Base-by-base conservation (phyloP, 2,113 vertebrate species). In the Zeus faber region DNA sequence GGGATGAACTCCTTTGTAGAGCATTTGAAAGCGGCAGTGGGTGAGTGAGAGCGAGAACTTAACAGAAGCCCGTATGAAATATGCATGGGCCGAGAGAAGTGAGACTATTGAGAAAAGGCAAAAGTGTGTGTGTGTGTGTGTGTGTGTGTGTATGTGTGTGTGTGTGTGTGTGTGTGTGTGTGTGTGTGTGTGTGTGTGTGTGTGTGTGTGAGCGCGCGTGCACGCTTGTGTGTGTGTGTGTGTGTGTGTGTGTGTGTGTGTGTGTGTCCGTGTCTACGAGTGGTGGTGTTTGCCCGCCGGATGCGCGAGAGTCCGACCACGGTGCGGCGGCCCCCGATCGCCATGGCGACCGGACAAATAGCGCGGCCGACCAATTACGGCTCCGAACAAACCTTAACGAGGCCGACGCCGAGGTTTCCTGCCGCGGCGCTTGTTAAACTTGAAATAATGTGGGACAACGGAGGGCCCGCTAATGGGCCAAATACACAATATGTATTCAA, bases 401-500 rank as follows among this genome's bases (percentile, higher is more conserved):
- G 72, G 35, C 50, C 63, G 49, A 33, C 33, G 40, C 58, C 17
- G 35, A 22, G 20, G 21, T 39, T 54, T 14, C 27, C 43, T 41
- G 41, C 66, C 54, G 55, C 57, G 39, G 31, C 49, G 49, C 71
- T 76, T 26, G 23, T 82, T 82, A 77, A 68, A 53, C 24, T 29
- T 57, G 62, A 65, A 37, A 55, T 44, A 35, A 27, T 61, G 60
- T 54, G 65, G 63, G 50, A 58, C 61, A 70, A 62, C 17, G 59
- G 59, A 5, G 40, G 27, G 2, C 17, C 46, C 1, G 5, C 54
- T 83, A 76, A 79, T 78, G 74, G 78, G 52, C 57, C 49, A 60
- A 27, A 66, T 58, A 58, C 59, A 41, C 35, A 48, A 21, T 58
- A 45, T 63, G 65, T 47, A 67, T 76, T 74, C 76, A 78, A 73